Evolutionary conservation across 2,113 vertebrate species (phyloP).

Genomic region (Myanophis thanlyinensis): DNA sequence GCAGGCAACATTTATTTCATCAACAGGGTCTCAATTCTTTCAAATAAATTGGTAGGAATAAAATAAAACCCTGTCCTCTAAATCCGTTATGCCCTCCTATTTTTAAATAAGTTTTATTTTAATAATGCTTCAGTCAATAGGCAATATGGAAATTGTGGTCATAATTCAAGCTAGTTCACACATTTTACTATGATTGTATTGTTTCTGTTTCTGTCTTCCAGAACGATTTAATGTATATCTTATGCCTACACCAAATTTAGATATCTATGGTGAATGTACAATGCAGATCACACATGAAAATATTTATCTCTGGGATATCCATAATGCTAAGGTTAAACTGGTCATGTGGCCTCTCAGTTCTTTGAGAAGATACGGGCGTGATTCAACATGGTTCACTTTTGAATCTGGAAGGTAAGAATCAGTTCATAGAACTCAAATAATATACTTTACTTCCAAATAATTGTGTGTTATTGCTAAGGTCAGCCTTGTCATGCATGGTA

Average conservation of each 20-base stretch:
- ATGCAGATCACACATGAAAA: slow-evolving; percentile 99
- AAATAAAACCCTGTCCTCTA: background rate
- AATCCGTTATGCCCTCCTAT: background rate
- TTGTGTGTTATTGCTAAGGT: no score
- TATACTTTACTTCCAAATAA: background rate
- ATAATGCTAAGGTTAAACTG: slow-evolving; percentile 95
- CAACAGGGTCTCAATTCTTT: background rate
- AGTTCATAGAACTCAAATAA: background rate
- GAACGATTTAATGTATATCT: slow-evolving; percentile 98
- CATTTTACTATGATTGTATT: background rate
- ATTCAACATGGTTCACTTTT: slow-evolving; percentile 98
- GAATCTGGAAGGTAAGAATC: slow-evolving; percentile 92
- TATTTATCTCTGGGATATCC: slow-evolving; percentile 99
- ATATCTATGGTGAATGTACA: slow-evolving; percentile 98
- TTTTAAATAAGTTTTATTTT: background rate
- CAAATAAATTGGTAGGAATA: background rate
- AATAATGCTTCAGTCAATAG: background rate
- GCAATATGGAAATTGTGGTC: background rate
- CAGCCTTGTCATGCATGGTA: background rate
- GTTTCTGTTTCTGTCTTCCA: slow-evolving; percentile 52
- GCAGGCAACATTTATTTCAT: background rate
- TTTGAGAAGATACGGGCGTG: slow-evolving; percentile 92
- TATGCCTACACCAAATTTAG: slow-evolving; percentile 98
- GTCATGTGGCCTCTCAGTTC: slow-evolving; percentile 99
- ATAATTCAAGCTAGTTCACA: background rate